Conservation (phyloP, 37 sponge, comb jelly and placozoan genomes). For the Oopsacas minuta region DNA sequence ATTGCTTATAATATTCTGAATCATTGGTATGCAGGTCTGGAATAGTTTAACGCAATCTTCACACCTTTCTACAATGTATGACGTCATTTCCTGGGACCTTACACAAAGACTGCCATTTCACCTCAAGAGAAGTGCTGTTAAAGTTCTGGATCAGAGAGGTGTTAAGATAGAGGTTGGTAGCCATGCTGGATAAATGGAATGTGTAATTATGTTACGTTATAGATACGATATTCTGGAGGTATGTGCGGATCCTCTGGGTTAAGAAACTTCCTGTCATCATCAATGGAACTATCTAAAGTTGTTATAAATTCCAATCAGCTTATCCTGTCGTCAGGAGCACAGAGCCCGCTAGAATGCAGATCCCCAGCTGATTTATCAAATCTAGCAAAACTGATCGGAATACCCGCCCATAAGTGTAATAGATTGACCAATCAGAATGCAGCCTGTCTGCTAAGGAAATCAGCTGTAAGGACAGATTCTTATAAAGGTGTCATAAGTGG, state of each 20-base stretch:
- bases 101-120: constrained; percentile 40
- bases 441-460: background rate
- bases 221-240: background rate
- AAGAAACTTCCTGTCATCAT: background rate
- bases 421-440: background rate
- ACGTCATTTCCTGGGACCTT: constrained; percentile 42
- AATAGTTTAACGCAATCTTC: background rate
- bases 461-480: background rate
- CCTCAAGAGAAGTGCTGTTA: constrained; percentile 33
- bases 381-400: background rate
- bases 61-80: constrained; percentile 11
- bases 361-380: background rate
- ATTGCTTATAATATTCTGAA: background rate
- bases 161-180: background rate
- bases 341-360: background rate
- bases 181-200: background rate
- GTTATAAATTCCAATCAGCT: background rate
- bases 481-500: background rate
- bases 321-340: background rate
- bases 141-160: background rate
- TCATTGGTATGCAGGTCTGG: background rate
- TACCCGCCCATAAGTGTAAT: background rate
- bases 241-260: background rate
- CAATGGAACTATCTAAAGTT: background rate
- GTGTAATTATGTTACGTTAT: background rate